Conservation (phyloP, 2,113 vertebrate genomes). For the Perca flavescens region DNA sequence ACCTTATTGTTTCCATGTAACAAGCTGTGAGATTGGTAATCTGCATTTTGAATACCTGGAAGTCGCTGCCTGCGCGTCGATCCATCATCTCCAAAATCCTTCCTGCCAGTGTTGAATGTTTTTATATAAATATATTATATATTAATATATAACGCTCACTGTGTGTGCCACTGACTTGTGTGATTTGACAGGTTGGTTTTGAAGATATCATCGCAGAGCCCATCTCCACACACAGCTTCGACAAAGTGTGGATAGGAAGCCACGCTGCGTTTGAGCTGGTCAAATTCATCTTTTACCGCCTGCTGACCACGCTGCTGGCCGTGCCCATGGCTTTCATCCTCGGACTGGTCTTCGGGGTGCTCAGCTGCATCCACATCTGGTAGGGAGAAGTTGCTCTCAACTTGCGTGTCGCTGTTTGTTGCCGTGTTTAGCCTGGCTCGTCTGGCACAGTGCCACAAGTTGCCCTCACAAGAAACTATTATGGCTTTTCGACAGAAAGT, state of each 20-base stretch:
- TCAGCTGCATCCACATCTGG: constrained; percentile 97
- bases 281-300: constrained; percentile 90
- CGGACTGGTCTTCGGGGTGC: constrained; percentile 89
- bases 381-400: constrained; percentile 72
- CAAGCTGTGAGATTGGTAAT: not conserved
- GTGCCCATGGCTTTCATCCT: constrained; percentile 90
- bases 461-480: not conserved
- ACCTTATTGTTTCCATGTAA: not conserved
- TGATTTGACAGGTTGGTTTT: constrained; percentile 87
- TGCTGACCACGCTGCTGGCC: constrained; percentile 91
- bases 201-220: constrained; percentile 95
- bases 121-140: not conserved
- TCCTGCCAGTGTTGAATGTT: not conserved
- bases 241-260: constrained; percentile 95
- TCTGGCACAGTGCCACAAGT: constrained; percentile 12
- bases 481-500: not conserved
- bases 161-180: constrained; percentile 9
- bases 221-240: constrained; percentile 88
- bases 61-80: constrained; percentile 40
- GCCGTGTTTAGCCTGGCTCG: not conserved
- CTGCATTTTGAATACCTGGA: constrained; percentile 58
- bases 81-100: constrained; percentile 25
- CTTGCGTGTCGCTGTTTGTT: not conserved
- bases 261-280: constrained; percentile 92
- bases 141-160: not conserved